Evolutionary conservation across 2,888 invertebrate genomes (phyloP).

Genomic region (Agrotis segetum): DNA sequence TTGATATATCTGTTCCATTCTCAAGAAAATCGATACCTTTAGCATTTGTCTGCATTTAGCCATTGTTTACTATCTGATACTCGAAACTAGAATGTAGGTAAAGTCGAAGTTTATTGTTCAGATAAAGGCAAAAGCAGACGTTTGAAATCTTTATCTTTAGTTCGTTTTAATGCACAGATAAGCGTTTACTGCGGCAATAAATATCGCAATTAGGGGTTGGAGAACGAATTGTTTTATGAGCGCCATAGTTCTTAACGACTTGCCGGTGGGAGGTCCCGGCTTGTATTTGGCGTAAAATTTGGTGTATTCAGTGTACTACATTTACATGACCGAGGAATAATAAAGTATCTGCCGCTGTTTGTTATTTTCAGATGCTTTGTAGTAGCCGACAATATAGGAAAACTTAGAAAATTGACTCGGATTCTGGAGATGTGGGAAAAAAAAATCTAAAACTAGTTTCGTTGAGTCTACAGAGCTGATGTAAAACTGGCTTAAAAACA

Average conservation of each 20-base stretch:
- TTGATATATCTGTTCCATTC: constrained; percentile 49
- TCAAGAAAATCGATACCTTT: constrained; percentile 51
- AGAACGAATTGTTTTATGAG: constrained; percentile 73
- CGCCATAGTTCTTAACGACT: constrained; percentile 65
- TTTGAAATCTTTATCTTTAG: constrained; percentile 69
- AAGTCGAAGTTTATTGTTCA: constrained; percentile 62
- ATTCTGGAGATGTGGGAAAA: no score
- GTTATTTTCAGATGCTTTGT: not conserved
- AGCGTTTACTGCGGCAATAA: constrained; percentile 77
- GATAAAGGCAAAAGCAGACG: constrained; percentile 67
- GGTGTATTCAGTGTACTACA: constrained; percentile 18
- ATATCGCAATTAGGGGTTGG: constrained; percentile 79
- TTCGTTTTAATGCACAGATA: constrained; percentile 71
- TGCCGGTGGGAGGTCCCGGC: constrained; percentile 57
- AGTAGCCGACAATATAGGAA: not conserved
- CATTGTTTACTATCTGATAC: constrained; percentile 60
- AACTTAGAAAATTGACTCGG: not conserved
- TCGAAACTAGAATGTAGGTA: constrained; percentile 58
- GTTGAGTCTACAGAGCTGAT: not conserved
- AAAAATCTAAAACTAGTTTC: no score
- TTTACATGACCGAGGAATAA: constrained; percentile 36
- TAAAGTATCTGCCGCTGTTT: constrained; percentile 27
- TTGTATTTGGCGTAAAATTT: constrained; percentile 54
- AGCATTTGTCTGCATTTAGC: constrained; percentile 54
- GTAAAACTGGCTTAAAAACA: not conserved